Evolutionary conservation across 2,888 invertebrate genomes (phyloP).

Genomic region (Cantharis nigra): DNA sequence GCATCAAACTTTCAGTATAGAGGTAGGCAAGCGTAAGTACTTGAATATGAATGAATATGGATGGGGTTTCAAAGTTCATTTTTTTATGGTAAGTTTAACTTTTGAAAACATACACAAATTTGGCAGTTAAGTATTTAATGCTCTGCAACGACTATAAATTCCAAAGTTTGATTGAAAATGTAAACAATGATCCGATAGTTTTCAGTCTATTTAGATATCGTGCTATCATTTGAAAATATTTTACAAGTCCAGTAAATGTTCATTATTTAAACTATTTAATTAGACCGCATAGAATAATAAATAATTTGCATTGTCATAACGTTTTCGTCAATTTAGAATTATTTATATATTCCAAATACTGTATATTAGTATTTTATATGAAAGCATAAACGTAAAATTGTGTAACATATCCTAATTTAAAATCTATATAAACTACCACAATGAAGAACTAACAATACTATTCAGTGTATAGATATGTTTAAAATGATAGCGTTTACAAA

Average conservation of each 20-base stretch:
- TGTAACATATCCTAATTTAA: neutral
- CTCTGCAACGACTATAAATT: neutral
- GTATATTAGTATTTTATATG: neutral
- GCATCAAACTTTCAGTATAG: neutral
- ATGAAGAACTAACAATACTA: neutral
- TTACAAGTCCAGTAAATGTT: neutral
- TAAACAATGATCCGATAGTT: neutral
- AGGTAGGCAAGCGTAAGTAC: neutral
- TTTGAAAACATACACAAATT: neutral
- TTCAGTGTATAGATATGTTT: neutral
- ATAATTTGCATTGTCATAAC: neutral
- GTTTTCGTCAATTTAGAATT: neutral
- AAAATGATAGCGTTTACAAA: neutral
- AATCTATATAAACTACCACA: neutral
- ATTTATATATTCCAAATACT: neutral
- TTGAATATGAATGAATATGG: neutral
- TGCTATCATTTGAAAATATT: neutral
- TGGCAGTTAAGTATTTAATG: neutral
- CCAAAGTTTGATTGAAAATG: neutral
- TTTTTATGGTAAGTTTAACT: neutral
- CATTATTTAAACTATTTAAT: neutral
- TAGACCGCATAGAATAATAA: neutral
- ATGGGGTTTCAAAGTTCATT: neutral
- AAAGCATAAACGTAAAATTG: neutral
- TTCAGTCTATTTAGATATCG: neutral